Base-by-base conservation (phyloP, 2,797 vertebrate species). In the Delichon dasypus region DNA sequence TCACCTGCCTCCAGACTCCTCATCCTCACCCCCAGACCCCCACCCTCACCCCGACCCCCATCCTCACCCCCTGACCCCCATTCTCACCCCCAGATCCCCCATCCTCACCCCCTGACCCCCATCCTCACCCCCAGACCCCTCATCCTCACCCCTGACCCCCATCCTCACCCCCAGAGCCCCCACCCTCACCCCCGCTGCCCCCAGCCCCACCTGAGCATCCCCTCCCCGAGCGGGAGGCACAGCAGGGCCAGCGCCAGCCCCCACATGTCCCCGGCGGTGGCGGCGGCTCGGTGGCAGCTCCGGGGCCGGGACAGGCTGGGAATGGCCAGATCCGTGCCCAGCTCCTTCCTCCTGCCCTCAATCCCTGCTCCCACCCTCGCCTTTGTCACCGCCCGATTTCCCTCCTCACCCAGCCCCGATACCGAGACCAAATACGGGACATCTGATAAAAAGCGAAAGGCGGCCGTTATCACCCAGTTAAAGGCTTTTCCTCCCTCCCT, bases 201-300 rank as follows among this genome's bases (percentile, higher is more conserved):
- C 42, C 62, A 65, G 32, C 26, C 94, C 88, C 45, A 96, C 96
- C 88, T 96, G 54, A 94, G 16, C 13, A 22, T 2, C 27, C 93
- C 96, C 48, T 96, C 95, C 47, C 92, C 96, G 6, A 97, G 95
- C 23, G 74, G 90, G 27, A 97, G 85, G 75, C 89, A 97, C 64
- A 97, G 67, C 68, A 97, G 34, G 18, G 70, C 64, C 62, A 98
- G 73, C 42, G 95, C 48, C 23, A 98, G 68, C 51, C 92, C 91
- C 95, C 95, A 82, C 97, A 97, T 96, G 74, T 90, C 83, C 53
- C 40, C 19, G 5, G 9, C 2, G 29, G 29, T 26, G 76, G 9
- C 2, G 29, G 29, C 23, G 76, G 21, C 58, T 64, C 68, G 25
- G 16, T 17, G 67, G 45, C 47, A 19, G n/a, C 34, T 61, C 70